Base-by-base conservation (phyloP, 1,140 invertebrate species). In the Dysdera silvatica region DNA sequence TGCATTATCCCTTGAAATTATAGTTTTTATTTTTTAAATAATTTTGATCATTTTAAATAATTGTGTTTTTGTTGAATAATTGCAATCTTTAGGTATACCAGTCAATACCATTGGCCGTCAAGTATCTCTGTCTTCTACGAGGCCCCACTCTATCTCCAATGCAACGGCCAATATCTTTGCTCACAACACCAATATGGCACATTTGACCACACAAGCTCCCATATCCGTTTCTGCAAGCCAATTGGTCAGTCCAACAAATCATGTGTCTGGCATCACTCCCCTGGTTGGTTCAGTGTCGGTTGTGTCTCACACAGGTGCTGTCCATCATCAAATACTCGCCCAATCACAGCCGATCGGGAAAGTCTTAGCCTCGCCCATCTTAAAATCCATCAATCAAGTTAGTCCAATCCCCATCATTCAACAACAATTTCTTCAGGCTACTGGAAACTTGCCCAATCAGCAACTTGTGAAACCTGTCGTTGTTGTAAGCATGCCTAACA, bases 401-500 rank as follows among this genome's bases (percentile, higher is more conserved):
- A 58, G 55, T 29, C 45, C 47, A 28, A 65, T 65, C 35, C 62
- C 62, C 14, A 65, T 65, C n/a, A 53, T 65, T 16, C 62, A 52
- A 35, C 62, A 58, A 29, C 62, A 65, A 29, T 65, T 65, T 58
- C 33, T 63, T 0, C 59, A 61, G 28, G 52, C 53, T 10, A 35
- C 61, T 40, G 53, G 55, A 3, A 53, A 53, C 2, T 56, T 45
- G 24, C 31, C 33, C 4, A 56, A 41, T 14, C 61, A 63, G 29
- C 31, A 41, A 26, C 35, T 63, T 49, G 62, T 58, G 7, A 57
- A 65, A 29, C 62, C 62, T 18, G 55, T 65, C 40, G 62, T 65
- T n/a, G 62, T 65, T 18, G 62, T 65, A 7, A 65, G 62, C 32
- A 65, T 65, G 62, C 47, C 62, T 29, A 58, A 49, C 51, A 47